Evolutionary conservation across 2,888 invertebrate genomes (phyloP).

Genomic region (Aquatica leii): DNA sequence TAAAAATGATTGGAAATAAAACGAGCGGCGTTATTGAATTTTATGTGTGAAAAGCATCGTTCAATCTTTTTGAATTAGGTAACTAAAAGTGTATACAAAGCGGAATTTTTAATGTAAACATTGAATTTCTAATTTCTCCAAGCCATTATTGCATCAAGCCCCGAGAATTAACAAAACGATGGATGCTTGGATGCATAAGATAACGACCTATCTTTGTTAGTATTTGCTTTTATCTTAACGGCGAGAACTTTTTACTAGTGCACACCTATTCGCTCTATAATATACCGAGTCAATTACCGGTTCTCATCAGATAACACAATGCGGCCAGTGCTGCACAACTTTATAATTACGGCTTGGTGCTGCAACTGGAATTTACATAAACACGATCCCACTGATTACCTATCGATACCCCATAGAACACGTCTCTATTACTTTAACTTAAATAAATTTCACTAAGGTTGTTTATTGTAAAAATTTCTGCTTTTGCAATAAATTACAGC

Average conservation of each 20-base stretch:
- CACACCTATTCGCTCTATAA: constrained; percentile 58
- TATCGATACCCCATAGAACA: constrained; percentile 47
- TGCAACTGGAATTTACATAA: constrained; percentile 58
- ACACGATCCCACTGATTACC: constrained; percentile 57
- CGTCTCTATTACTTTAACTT: constrained; percentile 33
- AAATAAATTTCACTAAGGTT: constrained; percentile 15
- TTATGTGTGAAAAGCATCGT: constrained; percentile 21
- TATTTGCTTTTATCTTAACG: constrained; percentile 54
- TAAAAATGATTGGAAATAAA: constrained; percentile 22
- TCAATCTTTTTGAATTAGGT: not conserved
- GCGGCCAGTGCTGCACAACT: constrained; percentile 54
- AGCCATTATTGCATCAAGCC: not conserved
- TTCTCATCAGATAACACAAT: constrained; percentile 58
- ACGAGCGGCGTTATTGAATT: no score
- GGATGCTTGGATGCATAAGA: constrained; percentile 25
- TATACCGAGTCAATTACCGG: constrained; percentile 61
- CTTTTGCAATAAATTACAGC: not conserved
- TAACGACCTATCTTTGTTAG: constrained; percentile 34
- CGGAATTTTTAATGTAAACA: no score
- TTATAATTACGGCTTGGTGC: constrained; percentile 58
- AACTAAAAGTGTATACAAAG: no score
- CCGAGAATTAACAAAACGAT: constrained; percentile 27
- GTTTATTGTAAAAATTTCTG: constrained; percentile 2
- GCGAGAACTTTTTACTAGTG: constrained; percentile 60
- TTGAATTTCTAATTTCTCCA: no score